Base-by-base conservation (phyloP, 1,140 invertebrate genomes). In the Acromyrmex charruanus region DNA sequence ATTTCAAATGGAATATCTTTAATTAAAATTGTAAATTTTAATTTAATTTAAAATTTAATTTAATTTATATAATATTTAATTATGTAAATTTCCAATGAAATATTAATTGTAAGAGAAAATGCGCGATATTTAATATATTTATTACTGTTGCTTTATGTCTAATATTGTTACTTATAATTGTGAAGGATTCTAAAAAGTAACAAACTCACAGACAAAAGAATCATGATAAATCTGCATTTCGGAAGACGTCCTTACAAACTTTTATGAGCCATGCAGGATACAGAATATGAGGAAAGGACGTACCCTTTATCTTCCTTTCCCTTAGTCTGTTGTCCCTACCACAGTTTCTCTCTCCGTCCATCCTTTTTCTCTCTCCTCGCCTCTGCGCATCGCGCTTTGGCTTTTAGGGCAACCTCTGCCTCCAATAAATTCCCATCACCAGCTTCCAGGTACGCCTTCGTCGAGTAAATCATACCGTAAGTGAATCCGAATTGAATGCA, bases 401-500 rank as follows among this genome's bases (percentile, higher is more conserved):
- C 89, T 91, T 92, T 93, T 88, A 91, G 93, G 90, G 92, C 81
- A 88, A 85, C 89, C 88, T 91, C 91, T 88, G 87, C 86, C 91
- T 85, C 92, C 92, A 93, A 94, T 94, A 93, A 95, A 95, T 95
- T 94, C 93, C 94, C 92, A 95, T 95, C 93, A 92, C 87, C 77
- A 51, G 85, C 87, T 90, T 90, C 84, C 92, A 92, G 91, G 91
- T 91, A 92, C 93, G 92, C 93, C 92, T 93, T 91, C 91, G 88
- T 49, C 49, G 49, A 90, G 89, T 94, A 94, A 94, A 94, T 94
- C 94, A 95, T 95, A 92, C 88, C 90, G 89, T 95, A 95, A 95
- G 94, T 95, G 94, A 95, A 94, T 92, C 93, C 72, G 93, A 95
- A 95, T 95, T 95, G 94, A 95, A 95, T 95, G 89, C 93, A 95